Evolutionary conservation across 2,888 invertebrate genomes (phyloP).

Genomic region (Eueremaeus valkanovi): DNA sequence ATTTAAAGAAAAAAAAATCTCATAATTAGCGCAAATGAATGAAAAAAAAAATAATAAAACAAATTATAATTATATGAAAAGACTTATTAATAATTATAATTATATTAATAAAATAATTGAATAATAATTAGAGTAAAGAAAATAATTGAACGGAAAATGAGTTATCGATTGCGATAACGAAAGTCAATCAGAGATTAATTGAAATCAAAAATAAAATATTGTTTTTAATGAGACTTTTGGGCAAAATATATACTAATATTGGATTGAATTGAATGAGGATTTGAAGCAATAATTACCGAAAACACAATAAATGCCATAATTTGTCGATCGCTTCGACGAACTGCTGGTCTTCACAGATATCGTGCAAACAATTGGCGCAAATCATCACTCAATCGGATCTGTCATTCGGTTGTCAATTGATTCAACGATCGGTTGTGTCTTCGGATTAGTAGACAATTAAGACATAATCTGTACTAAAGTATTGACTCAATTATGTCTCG

Average conservation of each 20-base stretch:
- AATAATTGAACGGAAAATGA: not conserved
- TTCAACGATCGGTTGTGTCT: not conserved
- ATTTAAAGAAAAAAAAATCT: no score
- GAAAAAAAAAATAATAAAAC: not conserved
- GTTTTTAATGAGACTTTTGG: no score
- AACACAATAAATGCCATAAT: conserved; percentile 85
- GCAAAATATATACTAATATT: not conserved
- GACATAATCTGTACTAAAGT: not conserved
- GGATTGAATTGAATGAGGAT: conserved; percentile 48
- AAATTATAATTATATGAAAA: no score
- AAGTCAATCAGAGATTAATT: not conserved
- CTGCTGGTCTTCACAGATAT: conserved; percentile 62
- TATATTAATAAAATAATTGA: not conserved
- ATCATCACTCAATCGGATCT: conserved; percentile 46
- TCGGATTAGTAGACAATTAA: not conserved
- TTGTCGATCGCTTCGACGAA: conserved; percentile 74
- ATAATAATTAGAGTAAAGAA: not conserved
- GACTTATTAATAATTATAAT: no score
- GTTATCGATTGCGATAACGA: not conserved
- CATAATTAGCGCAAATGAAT: not conserved
- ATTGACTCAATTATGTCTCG: not conserved
- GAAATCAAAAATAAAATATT: not conserved
- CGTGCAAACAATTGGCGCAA: conserved; percentile 72
- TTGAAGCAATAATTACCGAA: conserved; percentile 60
- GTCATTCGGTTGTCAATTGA: not conserved